Conservation (phyloP, 2,797 vertebrate genomes). For the Erpetoichthys calabaricus region DNA sequence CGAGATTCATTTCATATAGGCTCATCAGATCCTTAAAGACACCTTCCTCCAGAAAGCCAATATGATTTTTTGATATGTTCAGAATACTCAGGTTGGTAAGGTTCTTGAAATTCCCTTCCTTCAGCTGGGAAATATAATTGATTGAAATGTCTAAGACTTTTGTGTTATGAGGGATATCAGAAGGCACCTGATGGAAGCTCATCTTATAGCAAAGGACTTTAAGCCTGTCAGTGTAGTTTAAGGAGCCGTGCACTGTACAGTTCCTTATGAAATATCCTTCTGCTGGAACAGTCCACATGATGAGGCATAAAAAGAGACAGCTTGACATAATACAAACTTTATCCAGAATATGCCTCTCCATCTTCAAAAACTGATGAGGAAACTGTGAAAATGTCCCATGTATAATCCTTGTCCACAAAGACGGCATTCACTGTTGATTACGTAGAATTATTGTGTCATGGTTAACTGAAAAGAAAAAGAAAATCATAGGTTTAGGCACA, state of each 20-base stretch:
- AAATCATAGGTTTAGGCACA: too few species aligned
- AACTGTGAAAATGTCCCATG: too few species aligned
- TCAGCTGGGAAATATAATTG: conserved; percentile 34
- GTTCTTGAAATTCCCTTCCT: conserved; percentile 26
- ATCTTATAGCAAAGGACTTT: conserved; percentile 27
- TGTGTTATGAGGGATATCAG: conserved; percentile 30
- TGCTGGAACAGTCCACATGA: conserved; percentile 5
- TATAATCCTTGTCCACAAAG: too few species aligned
- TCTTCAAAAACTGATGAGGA: too few species aligned
- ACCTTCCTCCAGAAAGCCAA: conserved; percentile 18
- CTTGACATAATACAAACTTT: too few species aligned
- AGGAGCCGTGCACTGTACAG: conserved; percentile 24
- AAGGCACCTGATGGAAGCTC: conserved; percentile 25
- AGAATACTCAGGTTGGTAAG: conserved; percentile 21
- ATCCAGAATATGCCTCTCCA: too few species aligned
- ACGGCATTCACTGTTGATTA: too few species aligned
- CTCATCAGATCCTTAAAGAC: conserved; percentile 28
- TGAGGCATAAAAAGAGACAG: too few species aligned
- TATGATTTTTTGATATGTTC: conserved; percentile 22
- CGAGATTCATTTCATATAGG: conserved; percentile 34
- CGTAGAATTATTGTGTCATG: too few species aligned
- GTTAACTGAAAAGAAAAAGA: too few species aligned
- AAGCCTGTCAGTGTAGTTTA: not conserved
- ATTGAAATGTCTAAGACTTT: conserved; percentile 25
- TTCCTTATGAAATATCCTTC: conserved; percentile 28